Base-by-base conservation (phyloP, 2,113 vertebrate species). In the Mus pahari region DNA sequence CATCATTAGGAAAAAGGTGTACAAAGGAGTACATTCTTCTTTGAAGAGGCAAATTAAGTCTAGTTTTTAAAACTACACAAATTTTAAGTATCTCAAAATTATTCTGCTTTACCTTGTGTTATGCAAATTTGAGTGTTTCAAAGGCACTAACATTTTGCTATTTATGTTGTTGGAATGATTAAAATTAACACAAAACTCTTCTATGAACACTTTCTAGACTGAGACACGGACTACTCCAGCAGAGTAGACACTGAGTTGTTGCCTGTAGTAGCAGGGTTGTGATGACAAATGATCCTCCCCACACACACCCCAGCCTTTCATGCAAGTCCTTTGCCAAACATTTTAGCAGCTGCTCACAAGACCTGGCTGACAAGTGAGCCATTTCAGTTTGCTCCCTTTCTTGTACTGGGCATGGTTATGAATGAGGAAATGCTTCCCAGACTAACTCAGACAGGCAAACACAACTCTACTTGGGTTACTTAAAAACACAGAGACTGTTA, bases 151-250 rank as follows among this genome's bases (percentile, higher is more conserved):
- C 33, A 89, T 77, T 90, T 97, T 77, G 24, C 74, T 83, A 90
- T 58, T 94, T 90, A 62, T 83, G 60, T 83, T 95, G 77, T 97
- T 83, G 86, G 64, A 89, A 86, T 93, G 71, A 90, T 95, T 36
- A 48, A 92, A 6, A 11, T 87, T 53, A 97, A 74, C 64, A 62
- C 31, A 77, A 94, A 89, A 93, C 79, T 86, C 79, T 92, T 74
- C 53, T 70, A 90, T 62, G 64, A 88, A 93, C 19, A 91, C 64
- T 96, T 92, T 42, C 55, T 90, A 62, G 20, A 17, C 4, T 93
- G 53, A 96, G 94, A 92, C 8, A 92, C 31, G n/a, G 84, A 22
- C 78, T 96, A 86, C 28, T 95, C 31, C 20, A 62, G 5, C 45
- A 96, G 50, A 91, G 74, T 82, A 77, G 60, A 79, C 17, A 3